Conservation (phyloP, 2,888 invertebrate genomes). For the Apodemia mormo region DNA sequence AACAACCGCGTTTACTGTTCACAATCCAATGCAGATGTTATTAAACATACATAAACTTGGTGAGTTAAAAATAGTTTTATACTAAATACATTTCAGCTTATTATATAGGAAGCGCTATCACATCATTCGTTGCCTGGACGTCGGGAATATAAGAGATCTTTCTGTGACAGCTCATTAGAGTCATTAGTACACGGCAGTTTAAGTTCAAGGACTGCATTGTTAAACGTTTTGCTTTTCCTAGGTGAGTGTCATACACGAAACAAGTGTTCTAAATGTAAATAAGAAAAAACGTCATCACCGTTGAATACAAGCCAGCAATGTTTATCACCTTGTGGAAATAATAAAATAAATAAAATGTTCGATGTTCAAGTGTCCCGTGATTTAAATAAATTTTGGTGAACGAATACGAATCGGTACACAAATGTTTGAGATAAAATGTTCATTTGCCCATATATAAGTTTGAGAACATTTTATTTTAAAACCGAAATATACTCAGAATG, state of each 20-base stretch:
- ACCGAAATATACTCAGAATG: no score
- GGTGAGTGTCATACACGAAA: slow-evolving; percentile 44
- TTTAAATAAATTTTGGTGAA: not conserved
- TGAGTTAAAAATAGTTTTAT: slow-evolving; percentile 62
- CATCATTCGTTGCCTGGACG: slow-evolving; percentile 62
- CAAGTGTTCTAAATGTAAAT: slow-evolving; percentile 15
- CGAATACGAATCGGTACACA: not conserved
- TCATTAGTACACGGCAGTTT: slow-evolving; percentile 49
- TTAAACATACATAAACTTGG: slow-evolving; percentile 28
- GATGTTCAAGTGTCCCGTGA: not conserved
- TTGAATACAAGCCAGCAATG: slow-evolving; percentile 7
- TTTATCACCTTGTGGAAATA: slow-evolving; percentile 12
- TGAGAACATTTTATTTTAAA: no score
- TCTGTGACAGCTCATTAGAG: slow-evolving; percentile 43
- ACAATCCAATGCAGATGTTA: slow-evolving; percentile 21
- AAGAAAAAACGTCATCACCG: slow-evolving; percentile 8
- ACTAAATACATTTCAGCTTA: slow-evolving; percentile 64
- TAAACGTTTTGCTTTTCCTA: slow-evolving; percentile 49
- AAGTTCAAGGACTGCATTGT: slow-evolving; percentile 64
- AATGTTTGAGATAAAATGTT: not conserved
- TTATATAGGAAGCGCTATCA: slow-evolving; percentile 44
- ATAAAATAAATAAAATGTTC: slow-evolving; percentile 3
- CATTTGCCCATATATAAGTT: no score
- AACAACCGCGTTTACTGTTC: not conserved
- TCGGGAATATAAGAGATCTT: slow-evolving; percentile 46